phyloP scores from a whole-genome alignment of 2,888 invertebrate genomes.

The Spodoptera exigua region DNA sequence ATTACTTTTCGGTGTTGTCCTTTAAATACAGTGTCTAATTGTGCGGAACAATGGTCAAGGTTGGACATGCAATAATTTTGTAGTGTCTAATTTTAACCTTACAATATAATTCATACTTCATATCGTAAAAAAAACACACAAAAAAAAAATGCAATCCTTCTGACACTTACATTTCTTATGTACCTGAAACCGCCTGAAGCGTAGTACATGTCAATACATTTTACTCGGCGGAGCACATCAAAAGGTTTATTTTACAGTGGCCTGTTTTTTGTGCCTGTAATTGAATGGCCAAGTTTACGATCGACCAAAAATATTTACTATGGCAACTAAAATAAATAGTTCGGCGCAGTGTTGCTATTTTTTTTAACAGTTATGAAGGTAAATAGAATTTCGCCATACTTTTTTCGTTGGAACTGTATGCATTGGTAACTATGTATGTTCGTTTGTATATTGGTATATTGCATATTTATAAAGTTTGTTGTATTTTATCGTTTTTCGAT shows the following conservation, averaged over 20 bases:
- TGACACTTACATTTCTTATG: conserved; percentile 31
- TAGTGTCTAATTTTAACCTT: too few species aligned
- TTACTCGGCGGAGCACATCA: conserved; percentile 69
- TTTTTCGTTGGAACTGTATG: conserved; percentile 8
- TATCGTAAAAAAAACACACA: too few species aligned
- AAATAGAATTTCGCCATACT: conserved; percentile 40
- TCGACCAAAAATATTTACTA: conserved; percentile 72
- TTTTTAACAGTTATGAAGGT: conserved; percentile 28
- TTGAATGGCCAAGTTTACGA: conserved; percentile 80
- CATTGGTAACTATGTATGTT: background rate
- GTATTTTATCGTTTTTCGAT: background rate
- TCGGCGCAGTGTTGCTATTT: conserved; percentile 28
- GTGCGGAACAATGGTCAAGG: too few species aligned
- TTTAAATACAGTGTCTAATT: too few species aligned
- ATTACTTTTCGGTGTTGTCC: too few species aligned
- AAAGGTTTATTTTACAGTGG: conserved; percentile 79
- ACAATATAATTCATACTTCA: too few species aligned
- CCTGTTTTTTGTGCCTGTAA: conserved; percentile 75
- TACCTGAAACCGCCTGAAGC: conserved; percentile 43
- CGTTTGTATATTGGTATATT: too few species aligned
- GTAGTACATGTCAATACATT: conserved; percentile 72
- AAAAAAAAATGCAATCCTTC: background rate
- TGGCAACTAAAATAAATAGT: conserved; percentile 68
- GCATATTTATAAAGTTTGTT: background rate
- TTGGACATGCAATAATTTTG: too few species aligned